Conservation (phyloP, 2,797 vertebrate genomes). For the Tenualosa thibaudeaui region DNA sequence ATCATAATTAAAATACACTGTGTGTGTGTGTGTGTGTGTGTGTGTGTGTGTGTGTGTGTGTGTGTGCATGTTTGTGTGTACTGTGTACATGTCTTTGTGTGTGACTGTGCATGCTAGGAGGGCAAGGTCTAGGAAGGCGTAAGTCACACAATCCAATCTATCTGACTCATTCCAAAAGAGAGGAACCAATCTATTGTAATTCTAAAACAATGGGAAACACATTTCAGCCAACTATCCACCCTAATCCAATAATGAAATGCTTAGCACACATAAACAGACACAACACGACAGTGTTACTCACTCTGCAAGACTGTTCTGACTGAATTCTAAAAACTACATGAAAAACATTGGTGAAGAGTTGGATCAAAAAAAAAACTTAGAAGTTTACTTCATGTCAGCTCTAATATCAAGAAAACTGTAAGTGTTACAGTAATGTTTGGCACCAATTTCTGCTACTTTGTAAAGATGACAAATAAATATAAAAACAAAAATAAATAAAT, state of each 20-base stretch:
- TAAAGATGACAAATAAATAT: conserved; percentile 79
- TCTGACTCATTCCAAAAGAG: conserved; percentile 9
- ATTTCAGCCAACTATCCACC: background rate
- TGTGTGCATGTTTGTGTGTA: background rate
- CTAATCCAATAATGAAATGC: background rate
- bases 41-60: conserved; percentile 24
- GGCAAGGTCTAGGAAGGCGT: background rate
- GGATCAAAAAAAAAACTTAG: background rate
- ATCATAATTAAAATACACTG: background rate
- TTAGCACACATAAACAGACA: background rate
- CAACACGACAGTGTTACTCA: background rate
- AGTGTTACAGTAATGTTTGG: conserved; percentile 3
- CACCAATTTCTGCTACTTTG: background rate
- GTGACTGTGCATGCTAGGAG: conserved; percentile 8
- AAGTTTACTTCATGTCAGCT: background rate
- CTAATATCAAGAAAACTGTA: background rate
- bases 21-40: conserved; percentile 6
- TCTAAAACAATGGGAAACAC: conserved; percentile 1
- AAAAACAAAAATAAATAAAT: conserved; percentile 86
- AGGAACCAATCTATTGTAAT: background rate
- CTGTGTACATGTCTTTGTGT: conserved; percentile 34
- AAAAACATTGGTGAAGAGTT: background rate
- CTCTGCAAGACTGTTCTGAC: background rate
- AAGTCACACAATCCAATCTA: conserved; percentile 8
- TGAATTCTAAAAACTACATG: background rate